Percentiles rank a stretch among this genome's conserved stretches.
Conservation (phyloP, 2,113 vertebrate species). For the Erythrocercus mccallii region DNA sequence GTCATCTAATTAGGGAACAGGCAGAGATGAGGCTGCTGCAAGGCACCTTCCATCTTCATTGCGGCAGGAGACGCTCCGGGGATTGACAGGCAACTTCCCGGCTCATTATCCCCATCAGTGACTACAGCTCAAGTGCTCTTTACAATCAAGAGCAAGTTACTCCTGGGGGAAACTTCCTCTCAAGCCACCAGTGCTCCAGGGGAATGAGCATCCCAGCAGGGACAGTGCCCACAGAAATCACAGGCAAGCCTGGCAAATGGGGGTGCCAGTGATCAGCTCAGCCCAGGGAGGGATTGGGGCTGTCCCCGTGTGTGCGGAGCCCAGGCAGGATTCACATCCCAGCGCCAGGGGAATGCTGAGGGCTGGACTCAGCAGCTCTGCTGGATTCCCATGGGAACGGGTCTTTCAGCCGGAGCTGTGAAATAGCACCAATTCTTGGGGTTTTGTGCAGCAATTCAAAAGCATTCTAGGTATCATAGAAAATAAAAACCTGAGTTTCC, state of each 20-base stretch:
- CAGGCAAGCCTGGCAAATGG: accelerated
- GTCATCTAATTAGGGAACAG: neutral
- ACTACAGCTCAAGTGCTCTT: neutral
- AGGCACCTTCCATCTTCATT: neutral
- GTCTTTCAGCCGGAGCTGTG: neutral
- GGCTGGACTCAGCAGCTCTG: neutral
- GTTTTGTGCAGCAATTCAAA: slow-evolving; percentile 15
- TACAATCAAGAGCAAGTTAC: neutral
- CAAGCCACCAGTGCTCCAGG: accelerated
- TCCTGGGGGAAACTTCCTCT: neutral
- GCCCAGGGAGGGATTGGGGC: neutral
- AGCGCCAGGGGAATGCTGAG: neutral
- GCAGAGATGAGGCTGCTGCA: neutral
- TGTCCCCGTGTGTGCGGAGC: accelerated
- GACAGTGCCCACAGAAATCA: neutral
- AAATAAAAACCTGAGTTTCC: slow-evolving; percentile 13
- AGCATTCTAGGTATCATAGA: neutral
- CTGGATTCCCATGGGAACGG: neutral
- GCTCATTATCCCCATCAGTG: neutral
- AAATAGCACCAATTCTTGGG: neutral
- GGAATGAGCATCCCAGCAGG: neutral
- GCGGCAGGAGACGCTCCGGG: neutral
- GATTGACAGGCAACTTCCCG: neutral
- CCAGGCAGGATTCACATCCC: neutral
- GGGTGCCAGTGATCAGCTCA: neutral